Conservation (phyloP, 1,140 invertebrate genomes). For the Thrips palmi region DNA sequence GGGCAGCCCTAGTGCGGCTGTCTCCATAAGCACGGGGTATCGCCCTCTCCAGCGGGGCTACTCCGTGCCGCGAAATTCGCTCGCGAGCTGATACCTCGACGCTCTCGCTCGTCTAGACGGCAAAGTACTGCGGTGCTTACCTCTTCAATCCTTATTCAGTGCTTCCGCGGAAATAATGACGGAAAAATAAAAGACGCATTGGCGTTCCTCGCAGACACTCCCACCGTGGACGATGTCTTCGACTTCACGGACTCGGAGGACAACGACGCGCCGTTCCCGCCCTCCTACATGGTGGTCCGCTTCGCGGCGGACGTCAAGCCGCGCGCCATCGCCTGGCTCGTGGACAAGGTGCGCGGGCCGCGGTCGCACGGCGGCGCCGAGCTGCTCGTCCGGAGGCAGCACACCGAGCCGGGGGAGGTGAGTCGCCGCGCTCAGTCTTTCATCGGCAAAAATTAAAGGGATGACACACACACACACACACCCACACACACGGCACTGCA, state of each 20-base stretch:
- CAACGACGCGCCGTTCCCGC: conserved; percentile 21
- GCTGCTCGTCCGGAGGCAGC: conserved; percentile 32
- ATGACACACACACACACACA: not conserved
- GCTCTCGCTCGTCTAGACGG: too few species aligned
- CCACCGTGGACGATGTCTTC: too few species aligned
- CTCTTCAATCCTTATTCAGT: too few species aligned
- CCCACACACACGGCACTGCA: not conserved
- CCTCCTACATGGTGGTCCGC: conserved; percentile 32
- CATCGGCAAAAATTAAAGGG: not conserved
- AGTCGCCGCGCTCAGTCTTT: conserved; percentile 6
- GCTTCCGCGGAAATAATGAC: too few species aligned
- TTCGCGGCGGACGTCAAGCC: conserved; percentile 27
- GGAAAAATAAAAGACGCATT: too few species aligned
- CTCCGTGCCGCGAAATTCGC: too few species aligned
- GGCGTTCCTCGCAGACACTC: too few species aligned
- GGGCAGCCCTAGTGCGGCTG: too few species aligned
- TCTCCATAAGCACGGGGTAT: too few species aligned
- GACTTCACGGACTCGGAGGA: not conserved
- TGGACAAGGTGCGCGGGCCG: conserved; percentile 32
- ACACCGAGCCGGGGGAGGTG: conserved; percentile 24
- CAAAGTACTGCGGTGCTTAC: too few species aligned
- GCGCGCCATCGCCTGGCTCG: conserved; percentile 33
- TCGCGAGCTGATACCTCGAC: too few species aligned
- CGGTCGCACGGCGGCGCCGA: conserved; percentile 36
- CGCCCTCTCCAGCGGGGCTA: too few species aligned